Evolutionary conservation across 2,797 vertebrate species (phyloP), one percentile per base, ranked within the genome.

Genomic region (Gymnoscopelus microlampas): DNA sequence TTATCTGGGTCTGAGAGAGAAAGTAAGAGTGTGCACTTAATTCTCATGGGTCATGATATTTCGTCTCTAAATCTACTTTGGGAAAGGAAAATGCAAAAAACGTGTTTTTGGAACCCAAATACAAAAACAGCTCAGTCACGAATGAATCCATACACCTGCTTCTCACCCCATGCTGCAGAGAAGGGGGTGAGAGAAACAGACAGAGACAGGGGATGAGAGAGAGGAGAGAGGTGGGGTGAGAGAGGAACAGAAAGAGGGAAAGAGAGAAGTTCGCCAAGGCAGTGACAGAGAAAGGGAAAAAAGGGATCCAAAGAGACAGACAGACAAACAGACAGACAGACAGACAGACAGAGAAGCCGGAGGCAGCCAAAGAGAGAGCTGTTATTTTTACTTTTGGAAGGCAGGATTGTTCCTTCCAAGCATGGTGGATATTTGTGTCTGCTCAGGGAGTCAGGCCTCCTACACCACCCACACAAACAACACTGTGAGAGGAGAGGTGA

Each of bases 351-450:
- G 62, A 59, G 35, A 55, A 9, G 51, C 14, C 0, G 5, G 12
- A 59, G 61, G 14, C 11, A 47, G 51, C 1, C 62, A 4, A 6
- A 24, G 53, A 63, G 19, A 48, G 10, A 10, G 4, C 57, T 19
- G 23, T 64, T 60, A 67, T 74, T 63, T 48, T 72, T 26, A 48
- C 24, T 72, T 6, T 68, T 73, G 60, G 29, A 62, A 67, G 67
- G 60, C 13, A 67, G 63, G 54, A 56, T 70, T 35, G 19, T 63
- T 73, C 50, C 35, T 53, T 71, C 54, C 2, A 6, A 62, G 66
- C 74, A 68, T 63, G 59, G 71, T 58, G 61, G 53, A 77, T 79
- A 82, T 84, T 74, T 75, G 53, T 74, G 70, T 66, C n/a, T 23
- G 24, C 62, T 60, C 3, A 32, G 47, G 62, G 64, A 71, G 35